A percentile compares a stretch with the other conserved stretches of the same genome.
phyloP scores from a whole-genome alignment of 2,797 vertebrate species.

The Poeciliopsis gracilis region DNA sequence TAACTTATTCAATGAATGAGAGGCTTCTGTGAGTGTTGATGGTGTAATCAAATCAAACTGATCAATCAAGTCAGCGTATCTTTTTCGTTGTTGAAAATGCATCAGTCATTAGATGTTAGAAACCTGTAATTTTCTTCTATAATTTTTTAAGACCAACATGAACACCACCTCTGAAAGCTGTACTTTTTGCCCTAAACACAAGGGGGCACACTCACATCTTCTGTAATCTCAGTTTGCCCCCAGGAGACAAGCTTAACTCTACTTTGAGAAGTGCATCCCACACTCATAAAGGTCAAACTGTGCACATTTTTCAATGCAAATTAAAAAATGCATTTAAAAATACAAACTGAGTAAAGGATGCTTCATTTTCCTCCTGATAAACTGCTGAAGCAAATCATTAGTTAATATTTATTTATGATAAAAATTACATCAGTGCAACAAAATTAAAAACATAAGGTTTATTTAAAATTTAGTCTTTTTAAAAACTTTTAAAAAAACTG shows the following conservation, averaged over 20 bases:
- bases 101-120: not conserved
- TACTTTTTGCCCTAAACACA: constrained; percentile 66
- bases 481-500: too few relatives aligned
- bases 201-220: constrained; percentile 64
- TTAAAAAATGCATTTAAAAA: not conserved
- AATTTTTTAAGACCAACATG: not conserved
- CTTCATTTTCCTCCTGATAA: constrained; percentile 29
- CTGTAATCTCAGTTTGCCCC: constrained; percentile 13
- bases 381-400: constrained; percentile 7
- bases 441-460: constrained; percentile 4
- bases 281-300: not conserved
- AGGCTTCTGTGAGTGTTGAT: not conserved
- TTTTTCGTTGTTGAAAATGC: not conserved
- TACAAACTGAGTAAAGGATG: not conserved
- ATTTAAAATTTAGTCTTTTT: constrained; percentile 2
- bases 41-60: constrained; percentile 7
- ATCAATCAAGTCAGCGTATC: not conserved
- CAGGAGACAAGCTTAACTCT: not conserved
- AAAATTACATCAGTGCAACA: constrained; percentile 17
- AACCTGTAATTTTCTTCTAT: not conserved
- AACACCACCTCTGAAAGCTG: not conserved
- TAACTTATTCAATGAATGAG: constrained; percentile 2
- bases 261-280: not conserved
- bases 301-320: not conserved
- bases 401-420: constrained; percentile 18